These are phyloP conservation scores for Lypha dubia DNA, from an alignment of 2,888 invertebrate genomes.

Conservation along the genomic window DNA sequence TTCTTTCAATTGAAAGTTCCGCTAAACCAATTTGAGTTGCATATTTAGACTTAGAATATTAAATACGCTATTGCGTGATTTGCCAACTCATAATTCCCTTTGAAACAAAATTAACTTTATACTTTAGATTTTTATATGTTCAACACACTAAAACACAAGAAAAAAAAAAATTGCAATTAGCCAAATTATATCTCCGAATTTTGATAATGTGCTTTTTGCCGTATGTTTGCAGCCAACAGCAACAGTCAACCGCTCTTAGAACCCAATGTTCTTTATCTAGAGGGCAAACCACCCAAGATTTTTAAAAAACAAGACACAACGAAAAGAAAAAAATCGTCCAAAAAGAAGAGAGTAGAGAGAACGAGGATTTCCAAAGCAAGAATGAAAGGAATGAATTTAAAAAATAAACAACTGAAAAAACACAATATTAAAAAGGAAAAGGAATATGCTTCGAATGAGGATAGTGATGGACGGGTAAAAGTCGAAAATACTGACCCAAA, in stretches of 20 bases:
- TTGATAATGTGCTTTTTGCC: constrained; percentile 72
- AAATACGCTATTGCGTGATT: too few species aligned
- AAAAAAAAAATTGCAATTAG: constrained; percentile 45
- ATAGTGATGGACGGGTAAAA: constrained; percentile 1
- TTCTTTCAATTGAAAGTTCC: too few species aligned
- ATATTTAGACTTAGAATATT: too few species aligned
- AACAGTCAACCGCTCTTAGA: constrained; percentile 57
- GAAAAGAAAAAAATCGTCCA: constrained; percentile 21
- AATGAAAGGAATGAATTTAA: background rate
- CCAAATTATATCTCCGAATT: constrained; percentile 62
- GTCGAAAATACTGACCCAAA: constrained; percentile 39
- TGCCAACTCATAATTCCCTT: background rate
- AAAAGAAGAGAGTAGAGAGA: constrained; percentile 37
- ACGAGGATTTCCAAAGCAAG: constrained; percentile 17
- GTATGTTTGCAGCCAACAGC: constrained; percentile 70
- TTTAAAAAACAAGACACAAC: constrained; percentile 45
- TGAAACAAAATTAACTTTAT: background rate
- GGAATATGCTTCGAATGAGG: background rate
- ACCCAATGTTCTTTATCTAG: constrained; percentile 66
- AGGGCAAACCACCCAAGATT: constrained; percentile 65
- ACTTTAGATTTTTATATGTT: background rate
- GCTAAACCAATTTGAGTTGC: too few species aligned
- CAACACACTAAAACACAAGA: constrained; percentile 1
- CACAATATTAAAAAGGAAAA: constrained; percentile 26
- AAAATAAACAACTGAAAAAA: constrained; percentile 9